phyloP scores from a whole-genome alignment of 2,888 invertebrate genomes.

The Eupithecia subumbrata region DNA sequence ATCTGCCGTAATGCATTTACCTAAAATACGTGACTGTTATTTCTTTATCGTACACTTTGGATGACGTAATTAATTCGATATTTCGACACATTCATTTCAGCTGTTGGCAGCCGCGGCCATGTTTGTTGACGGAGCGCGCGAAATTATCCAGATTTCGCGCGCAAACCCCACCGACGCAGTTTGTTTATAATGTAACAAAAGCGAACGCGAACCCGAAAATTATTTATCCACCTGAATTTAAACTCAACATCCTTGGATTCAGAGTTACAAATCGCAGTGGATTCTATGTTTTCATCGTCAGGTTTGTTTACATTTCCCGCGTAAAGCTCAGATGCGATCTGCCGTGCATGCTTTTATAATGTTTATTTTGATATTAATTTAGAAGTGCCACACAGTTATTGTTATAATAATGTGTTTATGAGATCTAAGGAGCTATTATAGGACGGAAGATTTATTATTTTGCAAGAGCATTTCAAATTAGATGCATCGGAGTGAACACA shows the following conservation, averaged over 20 bases:
- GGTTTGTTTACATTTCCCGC: constrained; percentile 53
- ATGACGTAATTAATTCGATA: constrained; percentile 62
- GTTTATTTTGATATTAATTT: constrained; percentile 64
- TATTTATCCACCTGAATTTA: constrained; percentile 55
- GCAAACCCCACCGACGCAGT: constrained; percentile 54
- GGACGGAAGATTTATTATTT: constrained; percentile 42
- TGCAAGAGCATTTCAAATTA: constrained; percentile 38
- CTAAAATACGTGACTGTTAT: constrained; percentile 36
- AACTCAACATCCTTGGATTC: constrained; percentile 54
- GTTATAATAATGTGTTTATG: constrained; percentile 58
- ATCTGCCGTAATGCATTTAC: constrained; percentile 36
- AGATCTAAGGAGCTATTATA: constrained; percentile 47
- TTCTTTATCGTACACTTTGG: constrained; percentile 43
- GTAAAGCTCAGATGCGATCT: constrained; percentile 51
- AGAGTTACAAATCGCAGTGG: constrained; percentile 38
- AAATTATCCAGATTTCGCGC: constrained; percentile 79
- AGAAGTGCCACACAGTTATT: constrained; percentile 56
- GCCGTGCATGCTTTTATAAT: constrained; percentile 49
- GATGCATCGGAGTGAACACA: constrained; percentile 31
- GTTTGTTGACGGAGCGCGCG: constrained; percentile 73
- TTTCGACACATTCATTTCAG: constrained; percentile 64
- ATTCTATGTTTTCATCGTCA: constrained; percentile 31
- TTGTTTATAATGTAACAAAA: constrained; percentile 68
- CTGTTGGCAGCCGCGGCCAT: constrained; percentile 56
- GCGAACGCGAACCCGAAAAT: constrained; percentile 50